Evolutionary conservation across 1,140 invertebrate genomes (phyloP), one percentile per base, ranked within the genome.

Genomic region (Luehdorfia chinensis): DNA sequence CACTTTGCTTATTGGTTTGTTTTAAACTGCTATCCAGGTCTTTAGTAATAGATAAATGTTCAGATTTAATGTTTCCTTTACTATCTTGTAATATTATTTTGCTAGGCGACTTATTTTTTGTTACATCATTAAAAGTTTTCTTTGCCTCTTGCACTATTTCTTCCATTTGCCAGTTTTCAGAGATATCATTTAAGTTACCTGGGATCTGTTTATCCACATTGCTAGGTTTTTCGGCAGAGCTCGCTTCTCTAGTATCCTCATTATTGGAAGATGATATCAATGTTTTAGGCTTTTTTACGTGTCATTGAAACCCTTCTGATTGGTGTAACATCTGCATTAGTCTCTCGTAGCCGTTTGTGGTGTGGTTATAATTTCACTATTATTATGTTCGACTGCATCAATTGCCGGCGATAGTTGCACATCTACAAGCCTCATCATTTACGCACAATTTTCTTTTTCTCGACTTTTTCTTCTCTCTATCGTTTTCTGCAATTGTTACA

Each of bases 271-370:
- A 27, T 8, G 11, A 14, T 13, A 13, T 12, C 9, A 12, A 31
- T 27, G 50, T 64, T 56, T 78, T 85, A 21, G 66, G 74, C 28
- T 63, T 81, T 31, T n/a, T 74, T 79, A 21, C 56, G 61, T 15
- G 63, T 50, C 25, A 65, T 5, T 19, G 56, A 53, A 0, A 59
- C 33, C 47, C 47, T 57, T 52, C 63, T 59, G 27, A 27, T 45
- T 3, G 62, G 69, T 9, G 70, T 69, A 12, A 63, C 47, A 15
- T 60, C 49, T 27, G 55, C 50, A 27, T 55, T 31, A 13, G 27
- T 6, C 23, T 3, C 13, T 41, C 55, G 37, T 50, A 37, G 34
- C 12, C 25, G 21, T n/a, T 25, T 12, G 25, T 30, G 31, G 16
- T 18, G 47, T 18, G 14, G 9, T 28, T 2, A 7, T 34, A 39